Evolutionary conservation across 1,140 invertebrate genomes (phyloP), one percentile per base, ranked within the genome.

Genomic region (Pteromalus puparum): DNA sequence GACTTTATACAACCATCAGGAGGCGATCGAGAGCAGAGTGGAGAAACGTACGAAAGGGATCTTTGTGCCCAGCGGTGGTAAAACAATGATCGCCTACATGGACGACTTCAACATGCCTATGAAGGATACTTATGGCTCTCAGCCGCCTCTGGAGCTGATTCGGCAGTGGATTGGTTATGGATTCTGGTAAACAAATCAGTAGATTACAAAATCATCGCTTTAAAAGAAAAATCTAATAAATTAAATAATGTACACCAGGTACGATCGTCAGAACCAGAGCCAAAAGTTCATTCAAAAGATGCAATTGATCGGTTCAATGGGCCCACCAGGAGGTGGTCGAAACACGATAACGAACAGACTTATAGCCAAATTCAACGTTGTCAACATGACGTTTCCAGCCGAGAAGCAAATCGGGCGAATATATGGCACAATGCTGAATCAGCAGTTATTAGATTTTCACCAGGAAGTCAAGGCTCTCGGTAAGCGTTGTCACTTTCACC

Each of bases 21-120:
- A 97, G 82, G 95, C 95, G n/a, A 96, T 98, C 72, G 97, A 97
- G 91, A 96, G 95, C 84, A 93, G 95, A 78, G 92, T 97, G 1
- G 97, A 98, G 91, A 98, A 98, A 93, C 93, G 97, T 70, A 97
- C 96, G 0, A 98, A 97, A 91, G 96, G 95, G 5, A 94, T 96
- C 76, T 97, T 95, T 91, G 94, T 96, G 1, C 97, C 97, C 0
- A 91, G 94, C 28, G 96, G 95, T 86, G 95, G 94, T 48, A 98
- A 97, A 93, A 96, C 93, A 87, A 95, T 98, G 93, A 94, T 98
- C 73, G 95, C 95, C 1, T 97, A 97, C 90, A 95, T 98, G 94
- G 97, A 98, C 91, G 97, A 98, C 90, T 96, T 98, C 87, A 98
- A 98, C 91, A 97, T 98, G 96, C 97, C 97, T 1, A 95, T 95